Evolutionary conservation across 2,797 vertebrate species (phyloP).

Genomic region (Podargus strigoides): DNA sequence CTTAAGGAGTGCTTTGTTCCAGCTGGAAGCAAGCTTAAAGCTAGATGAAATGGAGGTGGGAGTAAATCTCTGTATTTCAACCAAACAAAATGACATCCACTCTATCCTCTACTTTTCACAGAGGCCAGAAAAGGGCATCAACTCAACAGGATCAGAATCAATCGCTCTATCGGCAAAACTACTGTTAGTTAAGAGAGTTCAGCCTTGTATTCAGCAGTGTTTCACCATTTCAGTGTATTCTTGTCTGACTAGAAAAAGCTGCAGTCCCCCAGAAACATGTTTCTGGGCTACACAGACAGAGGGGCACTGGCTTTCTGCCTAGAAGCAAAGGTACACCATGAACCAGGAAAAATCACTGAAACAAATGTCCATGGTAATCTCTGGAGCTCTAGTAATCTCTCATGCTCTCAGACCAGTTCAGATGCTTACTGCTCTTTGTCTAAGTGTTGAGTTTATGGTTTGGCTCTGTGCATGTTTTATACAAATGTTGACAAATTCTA

Average conservation of each 20-base stretch:
- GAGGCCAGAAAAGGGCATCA: slow-evolving; percentile 15
- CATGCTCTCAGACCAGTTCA: not conserved
- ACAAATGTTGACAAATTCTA: not conserved
- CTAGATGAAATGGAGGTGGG: slow-evolving; percentile 21
- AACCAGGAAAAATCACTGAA: not conserved
- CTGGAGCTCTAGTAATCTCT: slow-evolving; percentile 4
- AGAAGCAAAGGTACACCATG: not conserved
- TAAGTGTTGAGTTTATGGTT: slow-evolving; percentile 4
- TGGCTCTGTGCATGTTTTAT: not conserved
- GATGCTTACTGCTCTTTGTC: slow-evolving; percentile 1
- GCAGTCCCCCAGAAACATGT: not conserved
- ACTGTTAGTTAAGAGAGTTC: not conserved
- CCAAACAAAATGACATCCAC: slow-evolving; percentile 24
- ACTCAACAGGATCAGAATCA: slow-evolving; percentile 24
- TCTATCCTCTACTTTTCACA: slow-evolving; percentile 20
- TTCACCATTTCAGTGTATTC: not conserved
- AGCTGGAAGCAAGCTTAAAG: slow-evolving; percentile 14
- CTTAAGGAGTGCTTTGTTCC: slow-evolving; percentile 44
- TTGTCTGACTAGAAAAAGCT: not conserved
- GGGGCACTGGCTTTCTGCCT: not conserved
- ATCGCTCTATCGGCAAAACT: not conserved
- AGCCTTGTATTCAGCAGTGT: not conserved
- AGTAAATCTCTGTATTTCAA: slow-evolving; percentile 36
- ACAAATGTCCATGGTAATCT: not conserved
- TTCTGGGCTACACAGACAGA: not conserved